Percentiles rank a stretch among this genome's conserved stretches.
Conservation (phyloP, 2,888 invertebrate species). For the Euspilapteryx auroguttella region DNA sequence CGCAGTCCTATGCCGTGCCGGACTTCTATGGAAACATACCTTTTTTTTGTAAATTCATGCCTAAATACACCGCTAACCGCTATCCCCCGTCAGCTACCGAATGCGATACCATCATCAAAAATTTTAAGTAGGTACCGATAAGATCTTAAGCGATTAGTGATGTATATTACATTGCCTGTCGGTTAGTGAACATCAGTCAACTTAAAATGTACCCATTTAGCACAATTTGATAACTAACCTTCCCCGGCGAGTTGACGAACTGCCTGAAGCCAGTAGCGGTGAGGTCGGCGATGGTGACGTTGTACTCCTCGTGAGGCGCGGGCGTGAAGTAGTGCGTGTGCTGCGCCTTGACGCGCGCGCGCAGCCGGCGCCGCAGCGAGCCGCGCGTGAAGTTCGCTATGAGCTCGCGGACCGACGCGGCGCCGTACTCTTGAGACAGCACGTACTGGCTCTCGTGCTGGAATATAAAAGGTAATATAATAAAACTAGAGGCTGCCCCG, state of each 20-base stretch:
- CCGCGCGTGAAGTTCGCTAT: constrained; percentile 54
- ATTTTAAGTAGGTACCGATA: background rate
- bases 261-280: constrained; percentile 66
- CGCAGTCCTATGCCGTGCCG: too few species aligned
- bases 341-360: constrained; percentile 26
- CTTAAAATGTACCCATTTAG: too few species aligned
- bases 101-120: background rate
- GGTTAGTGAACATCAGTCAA: too few species aligned
- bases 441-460: constrained; percentile 73
- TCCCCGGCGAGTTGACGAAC: constrained; percentile 60
- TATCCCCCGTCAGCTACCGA: too few species aligned
- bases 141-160: constrained; percentile 3
- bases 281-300: constrained; percentile 65
- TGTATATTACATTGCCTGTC: constrained; percentile 2
- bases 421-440: constrained; percentile 52
- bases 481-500: too few species aligned
- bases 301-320: constrained; percentile 15
- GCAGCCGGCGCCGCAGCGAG: constrained; percentile 30
- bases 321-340: constrained; percentile 41
- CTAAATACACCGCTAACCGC: too few species aligned
- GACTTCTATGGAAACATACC: too few species aligned
- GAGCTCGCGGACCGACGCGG: constrained; percentile 50
- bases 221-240: too few species aligned
- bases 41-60: too few species aligned
- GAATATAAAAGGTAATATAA: constrained; percentile 15